Evolutionary conservation across 2,888 invertebrate species (phyloP).

Genomic region (Tachina lurida): DNA sequence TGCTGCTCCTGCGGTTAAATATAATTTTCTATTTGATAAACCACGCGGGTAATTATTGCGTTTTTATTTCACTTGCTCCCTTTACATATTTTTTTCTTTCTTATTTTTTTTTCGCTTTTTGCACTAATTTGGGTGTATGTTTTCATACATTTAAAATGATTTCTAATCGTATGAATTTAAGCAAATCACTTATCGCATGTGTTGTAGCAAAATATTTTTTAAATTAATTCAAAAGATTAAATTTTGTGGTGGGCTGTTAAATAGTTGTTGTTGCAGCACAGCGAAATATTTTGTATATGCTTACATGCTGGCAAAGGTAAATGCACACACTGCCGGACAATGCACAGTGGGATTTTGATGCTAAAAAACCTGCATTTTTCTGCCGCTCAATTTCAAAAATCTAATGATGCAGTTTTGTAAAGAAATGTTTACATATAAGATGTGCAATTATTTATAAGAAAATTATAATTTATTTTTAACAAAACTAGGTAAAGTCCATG

Average conservation of each 20-base stretch:
- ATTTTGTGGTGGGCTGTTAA: slow-evolving; percentile 35
- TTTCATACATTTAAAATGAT: background rate
- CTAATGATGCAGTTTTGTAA: too few species aligned
- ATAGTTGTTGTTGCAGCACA: slow-evolving; percentile 10
- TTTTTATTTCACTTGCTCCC: slow-evolving; percentile 4
- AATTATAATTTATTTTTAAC: too few species aligned
- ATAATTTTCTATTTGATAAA: slow-evolving; percentile 11
- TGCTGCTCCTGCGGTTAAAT: background rate
- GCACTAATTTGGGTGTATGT: slow-evolving; percentile 12
- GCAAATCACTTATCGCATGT: slow-evolving; percentile 16
- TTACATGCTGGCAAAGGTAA: background rate
- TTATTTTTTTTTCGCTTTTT: background rate
- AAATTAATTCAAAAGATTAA: slow-evolving; percentile 40
- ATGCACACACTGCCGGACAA: background rate
- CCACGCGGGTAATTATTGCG: slow-evolving; percentile 24
- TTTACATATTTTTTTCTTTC: background rate
- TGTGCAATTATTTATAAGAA: too few species aligned
- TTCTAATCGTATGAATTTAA: background rate
- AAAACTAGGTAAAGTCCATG: too few species aligned
- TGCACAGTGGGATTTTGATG: too few species aligned
- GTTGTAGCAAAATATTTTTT: slow-evolving; percentile 4
- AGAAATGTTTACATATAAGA: too few species aligned
- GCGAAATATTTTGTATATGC: background rate
- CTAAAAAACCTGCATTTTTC: too few species aligned
- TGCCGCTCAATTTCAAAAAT: too few species aligned